phyloP scores from a whole-genome alignment of 1,140 invertebrate species.

The Drosophila sulfurigaster region DNA sequence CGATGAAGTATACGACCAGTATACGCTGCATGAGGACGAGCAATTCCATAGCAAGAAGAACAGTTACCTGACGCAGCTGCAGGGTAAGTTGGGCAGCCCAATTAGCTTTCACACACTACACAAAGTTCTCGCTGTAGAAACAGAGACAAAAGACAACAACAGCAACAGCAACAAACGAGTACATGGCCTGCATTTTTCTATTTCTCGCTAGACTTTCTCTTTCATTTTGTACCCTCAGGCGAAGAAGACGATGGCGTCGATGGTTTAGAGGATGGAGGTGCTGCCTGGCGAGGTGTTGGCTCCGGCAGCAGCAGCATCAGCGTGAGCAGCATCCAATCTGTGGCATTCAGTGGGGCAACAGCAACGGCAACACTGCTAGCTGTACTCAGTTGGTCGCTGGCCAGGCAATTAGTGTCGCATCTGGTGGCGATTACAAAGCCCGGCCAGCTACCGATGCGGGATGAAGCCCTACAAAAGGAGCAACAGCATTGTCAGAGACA shows the following conservation, averaged over 20 bases:
- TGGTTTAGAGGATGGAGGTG: constrained; percentile 69
- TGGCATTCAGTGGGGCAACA: constrained; percentile 33
- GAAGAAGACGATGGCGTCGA: constrained; percentile 74
- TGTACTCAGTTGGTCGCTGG: constrained; percentile 67
- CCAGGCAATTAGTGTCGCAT: constrained; percentile 74
- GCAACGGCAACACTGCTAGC: constrained; percentile 58
- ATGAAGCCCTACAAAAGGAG: constrained; percentile 27
- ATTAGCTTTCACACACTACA: constrained; percentile 55
- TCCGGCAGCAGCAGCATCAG: constrained; percentile 28
- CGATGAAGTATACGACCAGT: constrained; percentile 81
- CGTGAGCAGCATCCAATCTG: constrained; percentile 40
- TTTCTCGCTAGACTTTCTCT: constrained; percentile 79
- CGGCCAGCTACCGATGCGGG: constrained; percentile 35
- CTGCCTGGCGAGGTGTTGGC: constrained; percentile 67
- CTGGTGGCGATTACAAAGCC: constrained; percentile 52
- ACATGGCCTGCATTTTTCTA: constrained; percentile 74
- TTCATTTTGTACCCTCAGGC: constrained; percentile 79
- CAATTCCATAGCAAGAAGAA: constrained; percentile 78
- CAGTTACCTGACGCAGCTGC: constrained; percentile 81
- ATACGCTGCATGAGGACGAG: constrained; percentile 75
- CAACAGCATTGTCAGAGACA: constrained; percentile 26
- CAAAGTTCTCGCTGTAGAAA: constrained; percentile 16
- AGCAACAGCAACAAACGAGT: constrained; percentile 54
- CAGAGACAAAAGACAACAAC: constrained; percentile 12
- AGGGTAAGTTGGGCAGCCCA: constrained; percentile 75